Evolutionary conservation across 2,113 vertebrate species (phyloP), one percentile per base, ranked within the genome.

Genomic region (Vireo altiloquus): DNA sequence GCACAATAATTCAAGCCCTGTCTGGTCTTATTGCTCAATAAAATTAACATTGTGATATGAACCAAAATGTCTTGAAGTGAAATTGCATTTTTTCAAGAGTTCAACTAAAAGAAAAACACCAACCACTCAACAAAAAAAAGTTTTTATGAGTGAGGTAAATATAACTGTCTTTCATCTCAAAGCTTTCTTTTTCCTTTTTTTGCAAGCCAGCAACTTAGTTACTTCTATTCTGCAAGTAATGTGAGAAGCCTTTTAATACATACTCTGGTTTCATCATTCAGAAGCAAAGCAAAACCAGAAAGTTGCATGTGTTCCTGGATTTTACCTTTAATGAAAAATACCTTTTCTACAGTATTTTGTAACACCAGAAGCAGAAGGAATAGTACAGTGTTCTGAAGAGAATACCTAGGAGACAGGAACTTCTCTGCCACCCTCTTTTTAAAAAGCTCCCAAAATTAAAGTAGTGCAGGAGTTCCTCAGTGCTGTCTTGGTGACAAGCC

Each of bases 211-310:
- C 64, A 60, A 87, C 65, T 74, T 78, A 60, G 59, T 86, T 95
- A 40, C n/a, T 70, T 94, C 97, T 96, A 74, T 95, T 97, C 93
- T 91, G 42, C 50, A 92, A 57, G 86, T 80, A 93, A 87, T 50
- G 39, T 82, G 72, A 90, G 90, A 92, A 40, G 16, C 31, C 56
- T 78, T 96, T 87, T 82, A 75, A 71, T 75, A 85, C 68, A 65
- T 87, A 69, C 22, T 83, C 27, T 97, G 46, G 21, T 93, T 97
- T 96, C 78, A 85, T 64, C 69, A 92, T 65, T 96, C 76, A 84
- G 81, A 96, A 94, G 75, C 71, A 95, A 97, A 97, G 68, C 35
- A 95, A 97, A 95, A 95, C 6, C 88, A 95, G 90, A 97, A 87
- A 37, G 56, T 47, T 91, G 57, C 35, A 52, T n/a, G 46, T 65